Evolutionary conservation across 2,113 vertebrate genomes (phyloP).

Genomic region (Cacatua alba): DNA sequence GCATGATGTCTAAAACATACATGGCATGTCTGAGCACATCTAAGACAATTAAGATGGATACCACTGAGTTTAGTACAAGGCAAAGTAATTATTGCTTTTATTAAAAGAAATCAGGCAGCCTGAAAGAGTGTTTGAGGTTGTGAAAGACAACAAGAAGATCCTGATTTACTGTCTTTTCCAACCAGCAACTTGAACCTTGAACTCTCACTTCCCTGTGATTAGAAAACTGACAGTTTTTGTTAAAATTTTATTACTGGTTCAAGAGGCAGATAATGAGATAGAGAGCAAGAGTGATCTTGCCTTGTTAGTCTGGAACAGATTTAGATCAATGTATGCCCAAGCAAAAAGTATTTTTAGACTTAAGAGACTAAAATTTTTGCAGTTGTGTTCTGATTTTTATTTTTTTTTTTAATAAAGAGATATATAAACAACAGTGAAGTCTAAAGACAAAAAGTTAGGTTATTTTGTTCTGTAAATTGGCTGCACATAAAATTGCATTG

Average conservation of each 20-base stretch:
- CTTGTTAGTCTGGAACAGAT: not conserved
- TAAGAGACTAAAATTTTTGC: not conserved
- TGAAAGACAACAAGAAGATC: not conserved
- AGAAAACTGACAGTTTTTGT: not conserved
- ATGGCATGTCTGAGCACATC: not conserved
- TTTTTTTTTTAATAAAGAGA: not conserved
- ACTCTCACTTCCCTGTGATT: not conserved
- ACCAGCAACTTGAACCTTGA: not conserved
- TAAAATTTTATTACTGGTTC: not conserved
- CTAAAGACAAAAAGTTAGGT: not conserved
- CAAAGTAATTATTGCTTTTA: not conserved
- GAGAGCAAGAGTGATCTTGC: not conserved
- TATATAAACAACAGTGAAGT: not conserved
- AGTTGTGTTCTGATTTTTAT: not conserved
- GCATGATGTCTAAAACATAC: not conserved
- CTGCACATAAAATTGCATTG: not conserved
- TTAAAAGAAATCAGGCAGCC: not conserved
- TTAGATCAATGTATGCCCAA: not conserved
- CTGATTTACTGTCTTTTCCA: not conserved
- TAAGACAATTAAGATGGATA: not conserved
- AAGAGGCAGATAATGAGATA: not conserved
- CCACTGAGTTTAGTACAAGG: not conserved
- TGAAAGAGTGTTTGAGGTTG: not conserved
- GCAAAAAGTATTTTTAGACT: not conserved
- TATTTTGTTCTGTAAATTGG: not conserved